Evolutionary conservation across 1,140 invertebrate species (phyloP).

Genomic region (Scaptomyza hsui): DNA sequence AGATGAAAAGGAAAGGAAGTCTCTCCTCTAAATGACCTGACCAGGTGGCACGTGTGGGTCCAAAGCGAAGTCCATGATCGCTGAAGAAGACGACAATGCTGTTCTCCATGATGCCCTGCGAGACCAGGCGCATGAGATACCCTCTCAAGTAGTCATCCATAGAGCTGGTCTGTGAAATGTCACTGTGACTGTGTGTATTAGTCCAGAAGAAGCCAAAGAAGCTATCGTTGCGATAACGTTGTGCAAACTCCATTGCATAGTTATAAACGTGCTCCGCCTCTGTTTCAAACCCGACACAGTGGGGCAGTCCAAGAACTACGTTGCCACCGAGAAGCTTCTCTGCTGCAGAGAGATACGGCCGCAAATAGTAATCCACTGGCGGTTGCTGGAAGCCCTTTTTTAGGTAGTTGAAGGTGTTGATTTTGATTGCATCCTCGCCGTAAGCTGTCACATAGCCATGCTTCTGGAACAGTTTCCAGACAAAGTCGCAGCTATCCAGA

Average conservation of each 20-base stretch:
- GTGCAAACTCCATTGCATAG: constrained; percentile 86
- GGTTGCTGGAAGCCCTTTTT: constrained; percentile 90
- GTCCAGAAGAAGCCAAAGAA: constrained; percentile 93
- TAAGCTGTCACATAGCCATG: constrained; percentile 91
- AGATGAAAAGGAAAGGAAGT: constrained; percentile 92
- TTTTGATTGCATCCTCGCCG: constrained; percentile 90
- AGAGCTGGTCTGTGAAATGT: constrained; percentile 88
- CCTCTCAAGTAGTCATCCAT: constrained; percentile 87
- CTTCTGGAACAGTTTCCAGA: constrained; percentile 91
- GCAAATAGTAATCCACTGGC: constrained; percentile 93
- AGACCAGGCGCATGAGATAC: constrained; percentile 86
- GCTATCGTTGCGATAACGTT: constrained; percentile 85
- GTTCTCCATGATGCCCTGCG: constrained; percentile 87
- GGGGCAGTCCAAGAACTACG: constrained; percentile 78
- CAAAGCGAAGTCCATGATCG: constrained; percentile 97
- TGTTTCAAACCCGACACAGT: constrained; percentile 87
- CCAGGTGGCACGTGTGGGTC: constrained; percentile 87
- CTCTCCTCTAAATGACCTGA: constrained; percentile 95
- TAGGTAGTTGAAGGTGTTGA: constrained; percentile 92
- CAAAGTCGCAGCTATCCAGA: constrained; percentile 88
- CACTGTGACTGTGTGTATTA: constrained; percentile 91
- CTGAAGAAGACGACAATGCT: constrained; percentile 92
- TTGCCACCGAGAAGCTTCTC: constrained; percentile 85
- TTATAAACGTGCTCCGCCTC: constrained; percentile 86
- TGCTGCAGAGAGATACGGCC: constrained; percentile 89